Conservation (phyloP, 1,140 invertebrate species). For the Ips typographus region DNA sequence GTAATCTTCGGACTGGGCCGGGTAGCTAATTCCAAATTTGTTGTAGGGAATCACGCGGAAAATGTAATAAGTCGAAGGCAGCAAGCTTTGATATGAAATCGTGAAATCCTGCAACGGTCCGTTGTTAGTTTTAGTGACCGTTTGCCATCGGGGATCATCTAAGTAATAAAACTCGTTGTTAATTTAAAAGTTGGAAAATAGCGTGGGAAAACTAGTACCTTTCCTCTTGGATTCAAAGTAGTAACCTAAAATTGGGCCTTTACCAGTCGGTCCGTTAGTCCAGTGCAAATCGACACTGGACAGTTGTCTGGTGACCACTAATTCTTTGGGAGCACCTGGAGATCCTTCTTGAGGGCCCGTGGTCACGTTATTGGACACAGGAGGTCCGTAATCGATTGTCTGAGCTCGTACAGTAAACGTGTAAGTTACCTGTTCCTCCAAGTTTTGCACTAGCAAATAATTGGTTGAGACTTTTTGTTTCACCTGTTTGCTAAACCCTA, state of each 20-base stretch:
- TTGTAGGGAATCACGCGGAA: constrained; percentile 95
- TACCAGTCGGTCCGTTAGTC: constrained; percentile 83
- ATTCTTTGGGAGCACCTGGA: constrained; percentile 73
- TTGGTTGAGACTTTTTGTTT: constrained; percentile 87
- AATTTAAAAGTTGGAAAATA: constrained; percentile 1
- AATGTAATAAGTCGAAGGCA: constrained; percentile 87
- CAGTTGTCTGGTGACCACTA: constrained; percentile 75
- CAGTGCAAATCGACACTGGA: constrained; percentile 84
- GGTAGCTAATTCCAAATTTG: constrained; percentile 88
- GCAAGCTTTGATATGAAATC: constrained; percentile 84
- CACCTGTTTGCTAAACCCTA: constrained; percentile 89
- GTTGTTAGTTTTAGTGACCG: constrained; percentile 76
- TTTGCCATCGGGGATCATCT: constrained; percentile 86
- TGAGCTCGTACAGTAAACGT: constrained; percentile 88
- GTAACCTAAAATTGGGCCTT: constrained; percentile 85
- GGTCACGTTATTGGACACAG: constrained; percentile 78
- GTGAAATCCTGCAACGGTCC: constrained; percentile 83
- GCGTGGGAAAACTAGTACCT: constrained; percentile 59
- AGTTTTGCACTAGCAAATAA: constrained; percentile 74
- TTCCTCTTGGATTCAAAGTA: constrained; percentile 88
- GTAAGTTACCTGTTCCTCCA: constrained; percentile 92
- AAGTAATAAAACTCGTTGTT: constrained; percentile 1
- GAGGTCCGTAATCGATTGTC: constrained; percentile 82
- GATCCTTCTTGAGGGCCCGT: constrained; percentile 94
- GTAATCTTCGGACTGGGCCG: constrained; percentile 79